phyloP scores from a whole-genome alignment of 2,888 invertebrate species.

The Rhamphomyia laevipes region DNA sequence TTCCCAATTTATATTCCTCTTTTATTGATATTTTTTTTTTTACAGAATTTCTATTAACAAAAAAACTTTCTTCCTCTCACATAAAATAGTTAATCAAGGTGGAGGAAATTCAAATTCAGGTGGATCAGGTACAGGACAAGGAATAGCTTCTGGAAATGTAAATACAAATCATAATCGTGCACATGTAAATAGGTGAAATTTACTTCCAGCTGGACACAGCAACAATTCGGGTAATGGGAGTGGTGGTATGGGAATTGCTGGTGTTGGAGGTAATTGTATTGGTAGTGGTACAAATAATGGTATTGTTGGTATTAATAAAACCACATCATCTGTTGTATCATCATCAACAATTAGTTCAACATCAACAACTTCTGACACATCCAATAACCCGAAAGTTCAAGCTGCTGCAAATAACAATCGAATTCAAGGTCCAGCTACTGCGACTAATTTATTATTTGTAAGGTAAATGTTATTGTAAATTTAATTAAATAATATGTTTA shows the following conservation, averaged over 20 bases:
- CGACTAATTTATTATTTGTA: conserved; percentile 34
- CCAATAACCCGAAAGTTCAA: conserved; percentile 12
- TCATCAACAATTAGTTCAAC: conserved; percentile 12
- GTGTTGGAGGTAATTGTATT: not conserved
- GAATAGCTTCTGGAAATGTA: conserved; percentile 17
- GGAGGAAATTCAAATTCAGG: conserved; percentile 19
- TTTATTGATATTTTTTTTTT: not conserved
- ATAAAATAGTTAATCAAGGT: conserved; percentile 17
- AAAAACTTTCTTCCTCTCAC: conserved; percentile 5
- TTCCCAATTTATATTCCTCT: too few relatives aligned
- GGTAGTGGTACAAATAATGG: not conserved
- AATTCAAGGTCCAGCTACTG: conserved; percentile 27
- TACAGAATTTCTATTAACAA: too few relatives aligned
- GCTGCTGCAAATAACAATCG: conserved; percentile 20
- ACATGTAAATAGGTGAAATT: conserved; percentile 38
- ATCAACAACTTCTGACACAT: conserved; percentile 14
- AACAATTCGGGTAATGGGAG: conserved; percentile 14
- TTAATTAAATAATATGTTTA: not conserved
- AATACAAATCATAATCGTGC: conserved; percentile 36
- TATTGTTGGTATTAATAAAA: conserved; percentile 8
- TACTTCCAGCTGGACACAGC: conserved; percentile 24
- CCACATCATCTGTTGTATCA: conserved; percentile 14
- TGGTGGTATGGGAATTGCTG: conserved; percentile 1
- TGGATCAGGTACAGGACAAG: conserved; percentile 23
- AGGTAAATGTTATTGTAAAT: conserved; percentile 23